Percentiles rank a stretch among this genome's conserved stretches.
phyloP scores from a whole-genome alignment of 2,113 vertebrate species.

The Pedionomus torquatus region DNA sequence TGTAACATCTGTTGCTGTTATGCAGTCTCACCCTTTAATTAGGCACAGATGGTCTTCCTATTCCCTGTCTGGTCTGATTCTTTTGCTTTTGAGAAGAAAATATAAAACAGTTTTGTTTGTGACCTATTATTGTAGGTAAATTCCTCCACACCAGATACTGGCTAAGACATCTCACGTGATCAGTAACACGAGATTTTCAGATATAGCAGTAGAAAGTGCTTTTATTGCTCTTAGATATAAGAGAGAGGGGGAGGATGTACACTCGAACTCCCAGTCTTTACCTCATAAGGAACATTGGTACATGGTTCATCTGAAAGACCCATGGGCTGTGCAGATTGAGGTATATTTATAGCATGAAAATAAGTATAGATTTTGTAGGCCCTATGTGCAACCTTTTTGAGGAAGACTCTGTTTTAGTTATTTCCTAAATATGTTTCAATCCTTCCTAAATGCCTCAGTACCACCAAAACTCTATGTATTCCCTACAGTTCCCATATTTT shows the following conservation, averaged over 20 bases:
- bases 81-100: constrained; percentile 25
- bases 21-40: constrained; percentile 39
- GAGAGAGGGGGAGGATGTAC: background rate
- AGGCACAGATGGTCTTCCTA: constrained; percentile 37
- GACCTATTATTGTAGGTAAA: background rate
- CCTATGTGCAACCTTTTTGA: background rate
- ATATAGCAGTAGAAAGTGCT: background rate
- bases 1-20: constrained; percentile 50
- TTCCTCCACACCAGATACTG: background rate
- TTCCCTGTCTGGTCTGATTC: background rate
- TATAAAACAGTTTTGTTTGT: background rate
- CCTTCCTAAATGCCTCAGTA: background rate
- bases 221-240: background rate
- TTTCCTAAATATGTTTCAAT: background rate
- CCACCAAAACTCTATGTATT: background rate
- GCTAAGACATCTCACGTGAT: background rate
- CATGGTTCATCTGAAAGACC: background rate
- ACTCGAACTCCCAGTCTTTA: background rate
- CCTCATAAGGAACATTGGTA: background rate
- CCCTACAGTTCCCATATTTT: background rate
- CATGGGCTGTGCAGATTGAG: background rate
- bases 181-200: background rate
- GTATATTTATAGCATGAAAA: background rate
- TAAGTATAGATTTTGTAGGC: background rate
- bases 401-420: background rate